These are phyloP conservation scores for Trogon melanurus DNA, from an alignment of 2,113 vertebrate genomes.

Conservation along the genomic window DNA sequence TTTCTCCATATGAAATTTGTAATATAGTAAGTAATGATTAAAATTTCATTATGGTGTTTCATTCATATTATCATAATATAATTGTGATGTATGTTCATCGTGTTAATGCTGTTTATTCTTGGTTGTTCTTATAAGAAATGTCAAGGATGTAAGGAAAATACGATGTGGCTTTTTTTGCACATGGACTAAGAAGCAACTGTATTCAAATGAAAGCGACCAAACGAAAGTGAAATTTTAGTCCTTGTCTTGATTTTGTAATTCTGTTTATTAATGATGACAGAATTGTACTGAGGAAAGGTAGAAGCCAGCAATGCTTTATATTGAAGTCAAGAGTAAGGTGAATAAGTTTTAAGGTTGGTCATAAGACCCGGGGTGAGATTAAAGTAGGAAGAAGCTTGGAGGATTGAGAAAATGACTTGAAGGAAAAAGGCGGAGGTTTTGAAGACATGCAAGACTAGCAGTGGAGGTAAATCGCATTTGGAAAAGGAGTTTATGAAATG, in stretches of 20 bases:
- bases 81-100: conserved; percentile 67
- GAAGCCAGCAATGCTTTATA: not conserved
- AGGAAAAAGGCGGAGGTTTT: not conserved
- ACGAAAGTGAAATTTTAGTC: not conserved
- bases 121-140: conserved; percentile 37
- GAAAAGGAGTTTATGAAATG: not conserved
- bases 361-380: not conserved
- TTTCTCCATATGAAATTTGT: conserved; percentile 67
- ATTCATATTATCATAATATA: conserved; percentile 64
- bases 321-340: not conserved
- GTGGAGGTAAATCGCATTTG: not conserved
- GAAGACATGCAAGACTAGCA: not conserved
- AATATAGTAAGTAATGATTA: conserved; percentile 74
- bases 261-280: not conserved
- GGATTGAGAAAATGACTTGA: not conserved
- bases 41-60: conserved; percentile 62
- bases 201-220: not conserved
- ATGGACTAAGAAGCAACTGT: not conserved
- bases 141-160: conserved; percentile 6
- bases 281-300: not conserved
- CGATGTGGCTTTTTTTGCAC: not conserved
- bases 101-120: conserved; percentile 39
- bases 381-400: not conserved
- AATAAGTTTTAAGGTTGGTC: not conserved
- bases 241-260: not conserved